These are phyloP conservation scores for Doryteuthis pealeii DNA, from an alignment of 1,140 invertebrate species.

Conservation along the genomic window DNA sequence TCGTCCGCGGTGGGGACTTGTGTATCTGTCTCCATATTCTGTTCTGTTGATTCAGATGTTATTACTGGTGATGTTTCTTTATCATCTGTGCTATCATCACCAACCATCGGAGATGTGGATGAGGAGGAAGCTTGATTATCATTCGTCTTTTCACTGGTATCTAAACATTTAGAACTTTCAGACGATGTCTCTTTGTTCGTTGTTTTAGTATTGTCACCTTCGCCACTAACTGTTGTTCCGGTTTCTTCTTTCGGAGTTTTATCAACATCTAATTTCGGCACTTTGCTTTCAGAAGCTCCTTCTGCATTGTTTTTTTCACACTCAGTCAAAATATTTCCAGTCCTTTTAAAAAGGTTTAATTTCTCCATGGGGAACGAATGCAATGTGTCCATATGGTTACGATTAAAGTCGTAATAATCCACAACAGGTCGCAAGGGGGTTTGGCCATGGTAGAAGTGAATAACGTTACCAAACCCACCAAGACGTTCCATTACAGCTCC, in stretches of 20 bases:
- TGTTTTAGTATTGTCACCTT: background rate
- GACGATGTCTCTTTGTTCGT: background rate
- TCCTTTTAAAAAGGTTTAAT: background rate
- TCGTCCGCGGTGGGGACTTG: background rate
- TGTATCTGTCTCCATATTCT: background rate
- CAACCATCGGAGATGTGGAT: background rate
- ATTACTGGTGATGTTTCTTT: background rate
- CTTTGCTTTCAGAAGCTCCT: background rate
- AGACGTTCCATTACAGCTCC: conserved; percentile 73
- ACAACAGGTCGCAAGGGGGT: conserved; percentile 25
- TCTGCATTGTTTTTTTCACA: conserved; percentile 5
- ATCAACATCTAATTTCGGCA: background rate
- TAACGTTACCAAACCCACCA: conserved; percentile 40
- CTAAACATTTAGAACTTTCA: too few relatives aligned
- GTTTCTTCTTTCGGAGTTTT: background rate
- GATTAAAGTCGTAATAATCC: conserved; percentile 6
- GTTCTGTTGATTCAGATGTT: too few relatives aligned
- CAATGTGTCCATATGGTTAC: background rate
- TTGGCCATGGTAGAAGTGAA: conserved; percentile 34
- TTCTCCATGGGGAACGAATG: conserved; percentile 13
- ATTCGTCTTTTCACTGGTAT: background rate
- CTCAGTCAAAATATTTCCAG: background rate
- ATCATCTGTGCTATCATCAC: background rate
- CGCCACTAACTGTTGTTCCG: background rate
- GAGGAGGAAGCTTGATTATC: background rate